phyloP scores from a whole-genome alignment of 2,113 vertebrate genomes.

The Lasiurus borealis region DNA sequence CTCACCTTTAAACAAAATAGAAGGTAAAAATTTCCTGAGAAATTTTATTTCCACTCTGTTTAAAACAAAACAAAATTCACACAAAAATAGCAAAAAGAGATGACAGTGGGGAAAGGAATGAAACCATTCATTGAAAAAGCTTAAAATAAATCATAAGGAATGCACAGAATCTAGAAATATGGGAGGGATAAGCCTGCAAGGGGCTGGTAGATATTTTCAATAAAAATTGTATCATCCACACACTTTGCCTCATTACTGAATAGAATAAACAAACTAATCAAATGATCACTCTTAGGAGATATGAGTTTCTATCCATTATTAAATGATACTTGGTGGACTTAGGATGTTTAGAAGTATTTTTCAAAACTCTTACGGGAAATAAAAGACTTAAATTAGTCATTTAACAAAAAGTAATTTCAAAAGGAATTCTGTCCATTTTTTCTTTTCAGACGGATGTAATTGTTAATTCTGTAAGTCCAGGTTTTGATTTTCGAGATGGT shows the following conservation, averaged over 20 bases:
- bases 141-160: background rate
- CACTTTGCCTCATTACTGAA: conserved; percentile 8
- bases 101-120: background rate
- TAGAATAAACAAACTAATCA: background rate
- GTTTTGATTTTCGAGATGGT: fast-evolving
- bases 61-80: conserved; percentile 29
- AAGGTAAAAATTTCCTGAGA: background rate
- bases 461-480: conserved; percentile 79
- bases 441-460: conserved; percentile 88
- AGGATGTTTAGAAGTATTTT: conserved; percentile 35
- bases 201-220: background rate
- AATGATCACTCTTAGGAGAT: background rate
- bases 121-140: background rate
- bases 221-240: background rate
- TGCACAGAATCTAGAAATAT: background rate
- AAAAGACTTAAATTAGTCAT: conserved; percentile 15
- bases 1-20: background rate
- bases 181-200: background rate
- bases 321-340: conserved; percentile 50
- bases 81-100: background rate
- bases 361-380: conserved; percentile 22
- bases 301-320: background rate
- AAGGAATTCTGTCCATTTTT: conserved; percentile 27
- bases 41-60: conserved; percentile 27
- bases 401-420: conserved; percentile 49